Evolutionary conservation across 1,140 invertebrate genomes (phyloP), one percentile per base, ranked within the genome.

Genomic region (Ooceraea biroi): DNA sequence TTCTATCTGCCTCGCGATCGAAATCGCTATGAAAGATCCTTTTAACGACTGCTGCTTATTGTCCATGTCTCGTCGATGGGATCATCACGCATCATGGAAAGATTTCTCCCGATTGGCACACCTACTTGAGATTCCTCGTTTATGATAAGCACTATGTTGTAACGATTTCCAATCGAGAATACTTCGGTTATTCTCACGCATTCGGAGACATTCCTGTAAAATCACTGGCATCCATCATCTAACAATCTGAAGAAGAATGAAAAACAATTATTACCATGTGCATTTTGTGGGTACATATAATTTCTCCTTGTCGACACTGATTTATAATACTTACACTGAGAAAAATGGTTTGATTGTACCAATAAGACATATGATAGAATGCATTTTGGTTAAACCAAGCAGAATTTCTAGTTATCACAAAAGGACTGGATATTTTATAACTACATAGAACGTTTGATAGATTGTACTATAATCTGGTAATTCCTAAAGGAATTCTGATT

Each of bases 1-100:
- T 48, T 55, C n/a, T 36, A 36, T 25, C 19, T 36, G 14, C 17
- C n/a, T 17, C 50, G 22, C 63, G 22, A 27, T 57, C 50, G 61
- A 7, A 8, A 69, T 71, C n/a, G 36, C 65, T 46, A 25, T 27
- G 50, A 57, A 71, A 57, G 52, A 71, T 80, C 50, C 50, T 69
- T 50, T 52, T 69, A 71, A 22, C 65, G 25, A 36, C 8, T 22
- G 25, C 66, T n/a, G 10, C 66, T 69, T 69, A 69, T 69, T 52
- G 66, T 69, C 36, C 66, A 22, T 36, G 25, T 78, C 4, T 44
- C 25, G 50, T 36, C 36, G 12, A 55, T 22, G 63, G 8, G 22
- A 46, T 78, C 22, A 69, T 52, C n/a, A 3, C 17, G 27, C 17
- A 7, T 63, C 41, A 10, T 8, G 19, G 1, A 69, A n/a, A 71